phyloP scores from a whole-genome alignment of 2,888 invertebrate species.

The Drosophila fungiperda region DNA sequence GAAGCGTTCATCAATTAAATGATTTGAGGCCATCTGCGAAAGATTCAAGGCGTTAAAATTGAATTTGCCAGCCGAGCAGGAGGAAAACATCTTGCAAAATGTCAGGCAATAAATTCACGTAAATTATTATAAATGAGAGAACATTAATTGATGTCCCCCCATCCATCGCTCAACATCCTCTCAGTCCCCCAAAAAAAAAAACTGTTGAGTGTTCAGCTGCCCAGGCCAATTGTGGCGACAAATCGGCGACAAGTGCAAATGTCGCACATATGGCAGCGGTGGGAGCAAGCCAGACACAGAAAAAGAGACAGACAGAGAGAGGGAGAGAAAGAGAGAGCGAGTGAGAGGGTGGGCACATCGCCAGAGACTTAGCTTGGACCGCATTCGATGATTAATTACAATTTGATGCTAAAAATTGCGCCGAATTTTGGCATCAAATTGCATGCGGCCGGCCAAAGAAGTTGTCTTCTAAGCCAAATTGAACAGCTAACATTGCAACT shows the following conservation, averaged over 20 bases:
- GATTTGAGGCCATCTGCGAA: constrained; percentile 61
- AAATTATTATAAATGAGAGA: constrained; percentile 80
- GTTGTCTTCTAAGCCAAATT: constrained; percentile 11
- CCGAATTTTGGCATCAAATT: constrained; percentile 43
- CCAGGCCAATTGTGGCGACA: constrained; percentile 61
- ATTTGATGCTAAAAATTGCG: constrained; percentile 78
- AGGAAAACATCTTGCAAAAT: constrained; percentile 46
- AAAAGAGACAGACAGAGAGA: neutral
- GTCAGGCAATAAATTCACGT: constrained; percentile 74
- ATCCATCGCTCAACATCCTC: neutral
- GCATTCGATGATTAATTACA: constrained; percentile 69
- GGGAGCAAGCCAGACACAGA: neutral
- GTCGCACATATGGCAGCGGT: constrained; percentile 51
- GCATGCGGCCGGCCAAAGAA: constrained; percentile 20
- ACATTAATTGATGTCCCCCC: constrained; percentile 70
- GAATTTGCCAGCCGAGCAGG: constrained; percentile 47
- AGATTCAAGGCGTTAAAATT: constrained; percentile 45
- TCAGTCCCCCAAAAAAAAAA: neutral
- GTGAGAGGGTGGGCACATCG: constrained; percentile 1
- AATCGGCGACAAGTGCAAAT: constrained; percentile 76
- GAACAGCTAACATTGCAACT: constrained; percentile 32
- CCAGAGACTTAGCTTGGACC: constrained; percentile 39
- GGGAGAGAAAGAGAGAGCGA: neutral
- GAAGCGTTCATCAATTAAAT: constrained; percentile 54
- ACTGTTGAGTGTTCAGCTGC: constrained; percentile 28